phyloP scores from a whole-genome alignment of 1,140 invertebrate genomes.

The Caenorhabditis brenneri region DNA sequence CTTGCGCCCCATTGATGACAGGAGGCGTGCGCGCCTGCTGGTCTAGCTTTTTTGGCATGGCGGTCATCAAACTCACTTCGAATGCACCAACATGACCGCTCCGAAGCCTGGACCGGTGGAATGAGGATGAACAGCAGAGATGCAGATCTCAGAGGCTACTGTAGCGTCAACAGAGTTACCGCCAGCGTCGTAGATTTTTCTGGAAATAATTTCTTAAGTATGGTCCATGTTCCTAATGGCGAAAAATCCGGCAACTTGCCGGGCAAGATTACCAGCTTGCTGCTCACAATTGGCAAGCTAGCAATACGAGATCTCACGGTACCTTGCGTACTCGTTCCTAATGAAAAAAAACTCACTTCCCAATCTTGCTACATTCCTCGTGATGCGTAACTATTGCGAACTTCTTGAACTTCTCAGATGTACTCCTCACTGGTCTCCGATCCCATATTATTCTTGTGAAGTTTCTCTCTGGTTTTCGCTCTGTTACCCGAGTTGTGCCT shows the following conservation, averaged over 20 bases:
- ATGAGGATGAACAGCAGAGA: constrained; percentile 82
- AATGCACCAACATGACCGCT: constrained; percentile 83
- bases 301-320: too few species aligned
- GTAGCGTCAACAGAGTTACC: constrained; percentile 87
- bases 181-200: constrained; percentile 78
- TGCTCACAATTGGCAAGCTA: too few species aligned
- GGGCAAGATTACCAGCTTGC: too few species aligned
- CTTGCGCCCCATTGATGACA: too few species aligned
- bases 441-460: constrained; percentile 5
- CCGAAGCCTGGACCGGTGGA: constrained; percentile 88
- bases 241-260: too few species aligned
- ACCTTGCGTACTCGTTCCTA: too few species aligned
- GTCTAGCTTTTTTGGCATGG: not conserved
- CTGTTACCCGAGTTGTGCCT: not conserved
- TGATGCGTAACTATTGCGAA: not conserved
- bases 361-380: not conserved
- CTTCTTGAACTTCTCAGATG: not conserved
- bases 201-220: not conserved
- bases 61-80: constrained; percentile 70
- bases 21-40: too few species aligned
- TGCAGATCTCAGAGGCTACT: constrained; percentile 83
- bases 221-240: too few species aligned
- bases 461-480: too few species aligned
- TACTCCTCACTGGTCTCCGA: not conserved
- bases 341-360: constrained; percentile 19